Conservation (phyloP, 2,888 invertebrate genomes). For the Brachynemurus nebulosus region DNA sequence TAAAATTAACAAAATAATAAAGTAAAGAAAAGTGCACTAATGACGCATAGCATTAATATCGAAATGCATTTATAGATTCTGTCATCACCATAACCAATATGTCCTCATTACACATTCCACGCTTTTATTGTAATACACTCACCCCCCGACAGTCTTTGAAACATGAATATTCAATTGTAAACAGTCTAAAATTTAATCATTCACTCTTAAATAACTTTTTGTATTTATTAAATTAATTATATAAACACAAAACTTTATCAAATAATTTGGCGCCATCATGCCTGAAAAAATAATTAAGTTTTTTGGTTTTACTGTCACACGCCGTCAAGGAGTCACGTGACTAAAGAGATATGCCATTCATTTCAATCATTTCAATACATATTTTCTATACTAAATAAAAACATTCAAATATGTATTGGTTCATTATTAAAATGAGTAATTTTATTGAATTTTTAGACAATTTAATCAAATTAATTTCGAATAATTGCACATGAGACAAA, state of each 20-base stretch:
- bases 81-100: constrained; percentile 37
- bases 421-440: too few relatives aligned
- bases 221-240: constrained; percentile 20
- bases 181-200: constrained; percentile 9
- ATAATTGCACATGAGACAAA: too few relatives aligned
- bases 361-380: background rate
- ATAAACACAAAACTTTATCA: constrained; percentile 33
- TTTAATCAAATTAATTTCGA: too few relatives aligned
- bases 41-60: constrained; percentile 1
- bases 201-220: constrained; percentile 13
- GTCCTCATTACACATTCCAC: constrained; percentile 38
- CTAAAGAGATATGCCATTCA: constrained; percentile 24
- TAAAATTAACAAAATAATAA: background rate
- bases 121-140: constrained; percentile 11
- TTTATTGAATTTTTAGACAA: too few relatives aligned
- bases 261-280: constrained; percentile 43
- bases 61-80: constrained; percentile 19
- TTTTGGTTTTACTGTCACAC: constrained; percentile 16
- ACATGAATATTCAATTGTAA: constrained; percentile 8
- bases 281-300: constrained; percentile 36
- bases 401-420: too few relatives aligned
- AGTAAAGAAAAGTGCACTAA: background rate
- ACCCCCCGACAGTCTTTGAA: constrained; percentile 13
- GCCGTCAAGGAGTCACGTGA: constrained; percentile 35
- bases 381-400: too few relatives aligned